Evolutionary conservation across 1,140 invertebrate species (phyloP).

Genomic region (Drosophila paulistorum): DNA sequence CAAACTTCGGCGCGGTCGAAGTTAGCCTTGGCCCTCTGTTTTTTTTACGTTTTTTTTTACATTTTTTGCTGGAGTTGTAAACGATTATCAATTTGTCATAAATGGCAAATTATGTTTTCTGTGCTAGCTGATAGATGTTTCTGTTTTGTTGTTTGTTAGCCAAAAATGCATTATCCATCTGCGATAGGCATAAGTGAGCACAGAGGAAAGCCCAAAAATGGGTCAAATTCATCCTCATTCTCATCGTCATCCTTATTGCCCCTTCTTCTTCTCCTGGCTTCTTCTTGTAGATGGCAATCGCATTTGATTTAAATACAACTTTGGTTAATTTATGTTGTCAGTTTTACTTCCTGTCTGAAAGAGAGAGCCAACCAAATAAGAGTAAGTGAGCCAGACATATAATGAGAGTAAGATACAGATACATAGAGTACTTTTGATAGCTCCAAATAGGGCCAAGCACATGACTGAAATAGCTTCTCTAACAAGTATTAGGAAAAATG

Average conservation of each 20-base stretch:
- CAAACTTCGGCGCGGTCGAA: too few species aligned
- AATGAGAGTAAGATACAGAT: too few species aligned
- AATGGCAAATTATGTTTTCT: constrained; percentile 65
- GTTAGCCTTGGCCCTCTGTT: too few species aligned
- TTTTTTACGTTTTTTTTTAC: background rate
- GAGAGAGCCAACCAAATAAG: background rate
- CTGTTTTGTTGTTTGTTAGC: constrained; percentile 29
- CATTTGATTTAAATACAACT: constrained; percentile 80
- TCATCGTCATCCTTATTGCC: constrained; percentile 6
- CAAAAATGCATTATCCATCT: constrained; percentile 54
- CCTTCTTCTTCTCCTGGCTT: background rate
- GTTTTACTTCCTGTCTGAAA: constrained; percentile 64
- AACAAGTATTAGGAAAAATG: background rate
- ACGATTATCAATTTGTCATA: constrained; percentile 81
- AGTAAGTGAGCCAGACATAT: background rate
- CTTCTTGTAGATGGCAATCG: constrained; percentile 72
- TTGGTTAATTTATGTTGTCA: constrained; percentile 79
- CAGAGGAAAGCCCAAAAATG: constrained; percentile 63
- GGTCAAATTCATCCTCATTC: constrained; percentile 44
- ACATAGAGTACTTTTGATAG: background rate
- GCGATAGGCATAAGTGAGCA: constrained; percentile 63
- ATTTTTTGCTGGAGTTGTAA: constrained; percentile 48
- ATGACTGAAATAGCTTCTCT: background rate
- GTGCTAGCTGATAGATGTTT: constrained; percentile 64
- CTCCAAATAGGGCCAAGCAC: background rate